These are phyloP conservation scores for Montipora cactus DNA, from an alignment of 64 coral and sea anemone species.

Conservation along the genomic window DNA sequence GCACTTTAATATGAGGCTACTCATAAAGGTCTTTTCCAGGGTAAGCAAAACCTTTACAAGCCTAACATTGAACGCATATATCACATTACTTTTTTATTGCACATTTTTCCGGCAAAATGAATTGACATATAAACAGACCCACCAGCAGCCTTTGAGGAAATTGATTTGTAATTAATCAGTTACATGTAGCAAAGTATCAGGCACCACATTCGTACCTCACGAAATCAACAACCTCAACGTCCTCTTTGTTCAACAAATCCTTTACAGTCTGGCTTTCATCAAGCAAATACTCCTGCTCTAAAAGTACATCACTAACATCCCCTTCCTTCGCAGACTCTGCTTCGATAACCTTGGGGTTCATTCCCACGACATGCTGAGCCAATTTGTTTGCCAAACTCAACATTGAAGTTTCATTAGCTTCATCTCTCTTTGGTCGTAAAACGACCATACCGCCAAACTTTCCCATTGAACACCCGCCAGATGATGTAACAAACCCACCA, in stretches of 20 bases:
- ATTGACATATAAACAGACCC: neutral
- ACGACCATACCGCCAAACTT: slow-evolving; percentile 85
- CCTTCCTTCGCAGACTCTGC: neutral
- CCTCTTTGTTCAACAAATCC: slow-evolving; percentile 73
- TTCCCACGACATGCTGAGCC: slow-evolving; percentile 87
- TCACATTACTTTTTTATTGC: neutral
- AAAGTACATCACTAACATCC: slow-evolving; percentile 69
- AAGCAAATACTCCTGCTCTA: slow-evolving; percentile 91
- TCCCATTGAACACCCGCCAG: slow-evolving; percentile 72
- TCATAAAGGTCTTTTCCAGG: too few species aligned
- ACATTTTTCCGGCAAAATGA: neutral
- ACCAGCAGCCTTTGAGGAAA: neutral
- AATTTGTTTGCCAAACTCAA: slow-evolving; percentile 63
- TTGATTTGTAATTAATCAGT: neutral
- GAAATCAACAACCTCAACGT: slow-evolving; percentile 87
- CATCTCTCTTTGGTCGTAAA: slow-evolving; percentile 26
- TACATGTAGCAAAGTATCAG: neutral
- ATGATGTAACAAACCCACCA: slow-evolving; percentile 73
- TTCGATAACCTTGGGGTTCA: slow-evolving; percentile 69
- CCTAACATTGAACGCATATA: too few species aligned
- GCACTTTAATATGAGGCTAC: too few species aligned
- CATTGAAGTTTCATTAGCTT: neutral
- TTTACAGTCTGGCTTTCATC: slow-evolving; percentile 76
- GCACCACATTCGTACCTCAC: slow-evolving; percentile 90
- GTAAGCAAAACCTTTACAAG: too few species aligned